Conservation (phyloP, 2,113 vertebrate species). For the Aegithalos caudatus region DNA sequence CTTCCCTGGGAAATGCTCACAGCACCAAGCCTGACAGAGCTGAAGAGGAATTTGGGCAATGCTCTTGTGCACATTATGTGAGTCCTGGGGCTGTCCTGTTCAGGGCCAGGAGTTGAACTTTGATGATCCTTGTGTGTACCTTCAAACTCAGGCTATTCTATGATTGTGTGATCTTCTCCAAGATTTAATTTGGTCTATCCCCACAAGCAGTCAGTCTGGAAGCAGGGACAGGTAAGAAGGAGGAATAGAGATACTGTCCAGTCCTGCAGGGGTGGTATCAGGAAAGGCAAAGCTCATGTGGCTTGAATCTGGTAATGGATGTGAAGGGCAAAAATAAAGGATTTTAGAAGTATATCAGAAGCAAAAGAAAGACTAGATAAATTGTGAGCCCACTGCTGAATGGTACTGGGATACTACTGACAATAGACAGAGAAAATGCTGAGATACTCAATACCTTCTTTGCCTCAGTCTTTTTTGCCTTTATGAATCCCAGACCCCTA, state of each 20-base stretch:
- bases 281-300: not conserved
- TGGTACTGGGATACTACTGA: not conserved
- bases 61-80: not conserved
- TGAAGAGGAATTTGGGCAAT: not conserved
- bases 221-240: not conserved
- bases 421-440: not conserved
- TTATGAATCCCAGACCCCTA: not conserved
- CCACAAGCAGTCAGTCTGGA: not conserved
- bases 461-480: not conserved
- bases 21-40: not conserved
- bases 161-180: not conserved
- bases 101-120: not conserved
- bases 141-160: not conserved
- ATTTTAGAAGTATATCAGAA: not conserved
- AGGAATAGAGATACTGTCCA: not conserved
- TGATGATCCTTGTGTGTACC: not conserved
- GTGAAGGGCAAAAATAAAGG: not conserved
- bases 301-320: not conserved
- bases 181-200: not conserved
- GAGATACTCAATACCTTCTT: not conserved
- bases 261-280: not conserved
- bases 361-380: not conserved
- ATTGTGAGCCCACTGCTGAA: not conserved
- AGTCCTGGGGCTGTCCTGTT: not conserved
- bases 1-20: not conserved